Base-by-base conservation (phyloP, 1,140 invertebrate genomes). In the Calosoma granatense region DNA sequence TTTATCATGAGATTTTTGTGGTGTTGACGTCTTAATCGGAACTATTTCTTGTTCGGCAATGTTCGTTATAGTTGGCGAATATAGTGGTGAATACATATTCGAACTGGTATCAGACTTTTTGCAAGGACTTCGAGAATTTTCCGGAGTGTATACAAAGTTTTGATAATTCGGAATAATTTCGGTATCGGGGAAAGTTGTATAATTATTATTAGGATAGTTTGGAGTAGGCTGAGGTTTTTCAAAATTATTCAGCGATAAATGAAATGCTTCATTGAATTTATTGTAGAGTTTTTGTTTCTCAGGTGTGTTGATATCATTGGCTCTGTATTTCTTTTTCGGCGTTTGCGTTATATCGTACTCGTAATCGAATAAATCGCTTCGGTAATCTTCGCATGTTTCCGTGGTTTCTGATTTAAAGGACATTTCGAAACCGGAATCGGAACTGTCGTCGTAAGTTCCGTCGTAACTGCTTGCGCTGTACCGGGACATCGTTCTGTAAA, bases 1-100 rank as follows among this genome's bases (percentile, higher is more conserved):
- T 72, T 22, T 15, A 20, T 59, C 70, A 72, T 14, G 65, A 65
- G 60, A 75, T 76, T 1, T 76, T 77, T 2, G 76, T 78, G 11
- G 74, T 74, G 19, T 69, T 63, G 1, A 51, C 56, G n/a, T 61
- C 53, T 51, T 60, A 21, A 20, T 26, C 22, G 2, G 26, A n/a
- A n/a, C n/a, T n/a, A n/a, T n/a, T 14, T 30, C 26, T 6, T 30
- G 6, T 14, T 6, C 4, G 4, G 6, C 26, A 6, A 14, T 14
- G 14, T 14, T 30, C 4, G 26, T 30, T 30, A 6, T 4, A 30
- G 26, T 30, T 30, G 26, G 26, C 14, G 26, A 30, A 30, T 30
- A 30, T 30, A 30, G 26, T 12, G 3, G 9, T 47, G 41, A 47
- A n/a, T 36, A 36, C 6, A 9, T 9, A 12, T 12, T 47, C 3